phyloP scores from a whole-genome alignment of 2,888 invertebrate species.

The Orchesellides sinensis region DNA sequence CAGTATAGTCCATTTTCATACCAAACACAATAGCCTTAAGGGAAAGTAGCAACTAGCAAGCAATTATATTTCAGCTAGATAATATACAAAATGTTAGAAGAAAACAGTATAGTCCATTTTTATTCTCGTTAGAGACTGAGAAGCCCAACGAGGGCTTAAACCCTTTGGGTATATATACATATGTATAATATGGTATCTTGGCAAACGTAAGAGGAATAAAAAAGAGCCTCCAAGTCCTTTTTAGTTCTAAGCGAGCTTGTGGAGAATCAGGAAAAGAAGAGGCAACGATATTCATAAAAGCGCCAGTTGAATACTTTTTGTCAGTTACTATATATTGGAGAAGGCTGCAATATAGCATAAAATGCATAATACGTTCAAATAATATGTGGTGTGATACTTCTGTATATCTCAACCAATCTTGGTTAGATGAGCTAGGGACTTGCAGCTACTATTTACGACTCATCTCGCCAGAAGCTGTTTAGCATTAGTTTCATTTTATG shows the following conservation, averaged over 20 bases:
- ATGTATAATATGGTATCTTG: slow-evolving; percentile 41
- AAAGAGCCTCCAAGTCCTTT: slow-evolving; percentile 33
- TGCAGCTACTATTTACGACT: slow-evolving; percentile 57
- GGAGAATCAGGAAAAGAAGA: slow-evolving; percentile 37
- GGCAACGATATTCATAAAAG: slow-evolving; percentile 39
- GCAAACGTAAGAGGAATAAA: slow-evolving; percentile 38
- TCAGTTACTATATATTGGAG: slow-evolving; percentile 8
- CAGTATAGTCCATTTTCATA: too few relatives aligned
- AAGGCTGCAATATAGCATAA: slow-evolving; percentile 11
- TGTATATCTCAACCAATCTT: slow-evolving; percentile 7
- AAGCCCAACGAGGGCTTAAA: slow-evolving; percentile 7
- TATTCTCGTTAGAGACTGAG: not conserved
- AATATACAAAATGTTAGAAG: too few relatives aligned
- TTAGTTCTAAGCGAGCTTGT: not conserved
- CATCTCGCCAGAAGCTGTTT: slow-evolving; percentile 64
- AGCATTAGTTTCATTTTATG: slow-evolving; percentile 64
- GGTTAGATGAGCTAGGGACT: slow-evolving; percentile 23
- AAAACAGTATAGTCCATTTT: too few relatives aligned
- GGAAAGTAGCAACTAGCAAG: too few relatives aligned
- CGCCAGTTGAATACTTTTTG: slow-evolving; percentile 28
- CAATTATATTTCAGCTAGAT: too few relatives aligned
- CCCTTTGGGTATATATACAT: too few relatives aligned
- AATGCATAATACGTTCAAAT: slow-evolving; percentile 32
- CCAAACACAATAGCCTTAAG: too few relatives aligned
- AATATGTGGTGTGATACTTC: slow-evolving; percentile 1